Evolutionary conservation across 2,113 vertebrate species (phyloP), one percentile per base, ranked within the genome.

Genomic region (Vulpes lagopus): DNA sequence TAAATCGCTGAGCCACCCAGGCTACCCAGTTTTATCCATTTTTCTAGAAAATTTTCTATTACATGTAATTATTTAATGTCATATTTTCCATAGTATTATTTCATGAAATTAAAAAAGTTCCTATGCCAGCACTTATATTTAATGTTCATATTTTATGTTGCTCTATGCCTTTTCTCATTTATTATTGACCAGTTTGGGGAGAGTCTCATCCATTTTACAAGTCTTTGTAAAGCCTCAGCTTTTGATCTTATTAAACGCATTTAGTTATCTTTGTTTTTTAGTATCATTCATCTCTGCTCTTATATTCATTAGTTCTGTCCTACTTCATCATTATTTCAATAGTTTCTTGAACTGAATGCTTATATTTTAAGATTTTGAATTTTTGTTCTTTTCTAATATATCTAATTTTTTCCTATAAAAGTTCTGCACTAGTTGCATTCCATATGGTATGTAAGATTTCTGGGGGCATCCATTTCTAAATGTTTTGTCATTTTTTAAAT

Each of bases 211-310:
- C n/a, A 65, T 73, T 86, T 81, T 86, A 81, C 10, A 83, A 51
- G 14, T 59, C 59, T 55, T 25, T 78, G 11, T 60, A 64, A n/a
- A 84, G 43, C 43, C 43, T 55, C 25, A 69, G 15, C 6, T 43
- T 71, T 43, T 84, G n/a, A 38, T 89, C 92, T 96, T 95, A 83
- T 83, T 57, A 69, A 92, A 78, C 25, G 17, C 55, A 69, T 76
- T 82, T 81, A n/a, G 23, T 76, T 92, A 57, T n/a, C 11, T 49
- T 65, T 30, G 79, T 74, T 11, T 43, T 51, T 89, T 22, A 7
- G 35, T 51, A 89, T 92, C 10, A 85, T 53, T 85, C 43, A 43
- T 43, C 43, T 43, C 43, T 43, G 43, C 43, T 43, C 43, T 43
- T 43, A 43, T 43, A 43, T 67, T 74, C 81, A 35, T 95, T 82